phyloP scores from a whole-genome alignment of 2,113 vertebrate genomes.

The Limanda limanda region DNA sequence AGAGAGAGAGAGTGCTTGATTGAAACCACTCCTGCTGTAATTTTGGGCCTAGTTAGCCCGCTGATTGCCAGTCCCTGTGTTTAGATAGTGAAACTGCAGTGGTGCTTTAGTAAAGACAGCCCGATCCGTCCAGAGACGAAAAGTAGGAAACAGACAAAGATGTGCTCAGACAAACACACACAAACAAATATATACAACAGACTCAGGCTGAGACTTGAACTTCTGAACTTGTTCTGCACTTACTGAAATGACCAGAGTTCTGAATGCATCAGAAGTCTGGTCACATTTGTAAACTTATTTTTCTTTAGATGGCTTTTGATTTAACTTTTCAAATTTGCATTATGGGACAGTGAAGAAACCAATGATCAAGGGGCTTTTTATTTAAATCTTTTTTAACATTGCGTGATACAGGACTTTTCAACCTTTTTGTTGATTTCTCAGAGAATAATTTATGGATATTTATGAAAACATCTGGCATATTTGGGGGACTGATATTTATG shows the following conservation, averaged over 20 bases:
- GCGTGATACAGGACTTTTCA: no score
- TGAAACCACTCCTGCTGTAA: constrained; percentile 74
- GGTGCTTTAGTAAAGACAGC: constrained; percentile 79
- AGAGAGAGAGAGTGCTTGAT: constrained; percentile 54
- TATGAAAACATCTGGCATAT: no score
- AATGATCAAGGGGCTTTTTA: no score
- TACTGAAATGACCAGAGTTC: not conserved
- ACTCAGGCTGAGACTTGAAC: not conserved
- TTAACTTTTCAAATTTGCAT: not conserved
- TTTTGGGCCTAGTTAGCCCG: constrained; percentile 77
- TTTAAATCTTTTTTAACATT: not conserved
- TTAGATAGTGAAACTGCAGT: constrained; percentile 81
- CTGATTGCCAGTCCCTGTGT: constrained; percentile 77
- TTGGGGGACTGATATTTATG: no score
- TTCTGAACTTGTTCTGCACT: not conserved
- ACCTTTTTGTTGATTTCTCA: no score
- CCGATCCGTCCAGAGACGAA: constrained; percentile 39
- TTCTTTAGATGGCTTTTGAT: not conserved
- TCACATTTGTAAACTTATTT: not conserved
- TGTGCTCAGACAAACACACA: constrained; percentile 26
- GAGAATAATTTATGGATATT: no score
- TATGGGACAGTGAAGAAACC: no score
- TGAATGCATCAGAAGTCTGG: not conserved
- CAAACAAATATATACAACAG: not conserved
- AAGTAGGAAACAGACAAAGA: constrained; percentile 33